Evolutionary conservation across 2,113 vertebrate species (phyloP).

Genomic region (Zootoca vivipara): DNA sequence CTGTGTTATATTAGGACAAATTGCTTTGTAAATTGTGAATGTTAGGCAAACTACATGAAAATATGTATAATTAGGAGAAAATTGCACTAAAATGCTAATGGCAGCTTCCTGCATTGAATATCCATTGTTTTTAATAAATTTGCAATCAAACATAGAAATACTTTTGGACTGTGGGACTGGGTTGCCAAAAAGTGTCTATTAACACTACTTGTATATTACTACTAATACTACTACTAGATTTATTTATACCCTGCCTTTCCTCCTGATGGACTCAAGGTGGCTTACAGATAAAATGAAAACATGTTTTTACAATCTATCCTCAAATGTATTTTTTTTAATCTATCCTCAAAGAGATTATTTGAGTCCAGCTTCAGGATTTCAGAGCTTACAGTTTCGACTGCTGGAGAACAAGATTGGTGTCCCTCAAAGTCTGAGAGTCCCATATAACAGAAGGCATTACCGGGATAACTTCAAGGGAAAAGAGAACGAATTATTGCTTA

Average conservation of each 20-base stretch:
- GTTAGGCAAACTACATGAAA: too few species aligned
- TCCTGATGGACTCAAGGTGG: background rate
- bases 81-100: background rate
- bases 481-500: conserved; percentile 83
- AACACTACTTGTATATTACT: background rate
- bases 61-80: too few species aligned
- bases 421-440: conserved; percentile 88
- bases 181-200: background rate
- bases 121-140: fast-evolving
- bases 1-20: too few species aligned
- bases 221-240: background rate
- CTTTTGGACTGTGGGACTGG: background rate
- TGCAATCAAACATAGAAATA: background rate
- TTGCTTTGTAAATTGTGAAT: too few species aligned
- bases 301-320: background rate
- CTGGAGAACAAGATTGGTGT: conserved; percentile 96
- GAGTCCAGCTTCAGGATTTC: conserved; percentile 92
- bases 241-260: background rate
- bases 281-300: background rate
- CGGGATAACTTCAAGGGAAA: conserved; percentile 89
- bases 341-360: conserved; percentile 84
- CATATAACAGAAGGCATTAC: conserved; percentile 92
- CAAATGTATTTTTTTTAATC: background rate
- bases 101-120: background rate
- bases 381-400: conserved; percentile 94